These are phyloP conservation scores for Synaphobranchus kaupii DNA, from an alignment of 2,797 vertebrate genomes.

Conservation along the genomic window DNA sequence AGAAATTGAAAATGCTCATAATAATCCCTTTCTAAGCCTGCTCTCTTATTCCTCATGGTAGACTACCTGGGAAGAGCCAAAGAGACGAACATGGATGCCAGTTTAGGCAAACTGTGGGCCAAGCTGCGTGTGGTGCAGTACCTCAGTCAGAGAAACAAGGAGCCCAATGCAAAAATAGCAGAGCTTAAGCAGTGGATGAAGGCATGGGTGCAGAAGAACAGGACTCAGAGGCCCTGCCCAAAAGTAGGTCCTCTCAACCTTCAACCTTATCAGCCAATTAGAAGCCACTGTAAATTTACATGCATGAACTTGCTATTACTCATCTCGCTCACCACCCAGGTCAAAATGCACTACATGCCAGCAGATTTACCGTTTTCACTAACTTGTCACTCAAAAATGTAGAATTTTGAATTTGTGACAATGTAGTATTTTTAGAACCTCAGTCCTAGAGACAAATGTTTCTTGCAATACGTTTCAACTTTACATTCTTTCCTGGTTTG, in stretches of 20 bases:
- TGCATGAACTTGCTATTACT: not conserved
- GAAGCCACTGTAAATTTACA: not conserved
- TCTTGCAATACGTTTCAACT: not conserved
- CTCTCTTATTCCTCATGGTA: conserved; percentile 50
- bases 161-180: conserved; percentile 77
- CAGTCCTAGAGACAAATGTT: not conserved
- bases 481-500: not conserved
- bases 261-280: not conserved
- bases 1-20: not conserved
- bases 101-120: conserved; percentile 77
- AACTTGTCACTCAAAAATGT: not conserved
- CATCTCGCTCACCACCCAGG: not conserved
- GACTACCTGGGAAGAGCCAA: conserved; percentile 82
- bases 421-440: not conserved
- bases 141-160: conserved; percentile 71
- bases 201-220: conserved; percentile 65
- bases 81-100: conserved; percentile 66
- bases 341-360: not conserved
- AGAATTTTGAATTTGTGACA: not conserved
- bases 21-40: not conserved
- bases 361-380: not conserved
- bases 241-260: conserved; percentile 56
- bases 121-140: conserved; percentile 81
- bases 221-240: conserved; percentile 37
- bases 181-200: conserved; percentile 73